Evolutionary conservation across 2,797 vertebrate genomes (phyloP), one percentile per base, ranked within the genome.

Genomic region (Poeciliopsis turneri): DNA sequence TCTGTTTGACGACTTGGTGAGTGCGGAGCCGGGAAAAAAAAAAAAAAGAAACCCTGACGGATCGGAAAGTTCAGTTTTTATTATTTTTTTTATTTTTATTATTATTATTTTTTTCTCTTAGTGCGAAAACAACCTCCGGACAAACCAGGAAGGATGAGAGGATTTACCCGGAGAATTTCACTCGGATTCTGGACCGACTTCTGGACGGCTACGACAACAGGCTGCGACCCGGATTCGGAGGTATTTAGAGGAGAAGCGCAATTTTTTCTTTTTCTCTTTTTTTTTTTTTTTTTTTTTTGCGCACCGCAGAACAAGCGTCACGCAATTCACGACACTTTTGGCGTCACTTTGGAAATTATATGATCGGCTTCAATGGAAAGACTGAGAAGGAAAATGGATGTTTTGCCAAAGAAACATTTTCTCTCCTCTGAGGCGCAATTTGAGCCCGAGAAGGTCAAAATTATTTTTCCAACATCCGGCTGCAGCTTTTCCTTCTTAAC

Each of bases 191-290:
- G 90, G 98, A 99, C 95, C 95, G 97, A 93, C 97, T 99, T 88
- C 95, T 99, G 93, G 97, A 99, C 93, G 98, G 98, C 79, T 99
- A 99, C 94, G 98, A 99, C 96, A 99, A 97, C 96, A 96, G 98
- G 90, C 97, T 99, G 85, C 96, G 98, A 94, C 98, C 98, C 89
- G 98, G 98, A 95, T 99, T 99, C 84, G 98, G 98, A 92, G 97
- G 98, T 99, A 97, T 80, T 96, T 92, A 70, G 57, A 68, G 36
- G 51, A 43, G 28, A 66, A 51, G 76, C 2, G 12, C 12, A 3
- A 0, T 25, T 66, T 79, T 5, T 30, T 30, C 30, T 30, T 30
- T 39, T 39, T 39, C 30, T 33, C 3, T 33, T 3, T 33, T 33
- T 41, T 8, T 41, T 8, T 1, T 39, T 39, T 39, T 39, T 39